phyloP scores from a whole-genome alignment of 2,888 invertebrate genomes.

The Flexamia atlantica region DNA sequence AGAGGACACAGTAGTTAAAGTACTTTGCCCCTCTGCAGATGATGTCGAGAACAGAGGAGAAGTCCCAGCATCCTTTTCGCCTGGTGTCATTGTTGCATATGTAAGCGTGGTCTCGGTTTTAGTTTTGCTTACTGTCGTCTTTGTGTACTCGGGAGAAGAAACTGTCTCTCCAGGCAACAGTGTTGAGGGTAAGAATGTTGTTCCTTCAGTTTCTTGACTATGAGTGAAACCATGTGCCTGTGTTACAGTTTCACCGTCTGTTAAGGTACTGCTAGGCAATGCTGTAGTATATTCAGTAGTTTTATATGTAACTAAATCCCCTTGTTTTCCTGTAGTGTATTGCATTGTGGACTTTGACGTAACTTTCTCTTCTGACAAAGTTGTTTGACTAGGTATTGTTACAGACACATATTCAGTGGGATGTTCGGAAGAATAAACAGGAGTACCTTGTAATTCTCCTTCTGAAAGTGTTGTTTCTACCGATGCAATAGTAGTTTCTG shows the following conservation, averaged over 20 bases:
- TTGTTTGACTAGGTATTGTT: neutral
- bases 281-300: too few relatives aligned
- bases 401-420: neutral
- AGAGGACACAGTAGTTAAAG: neutral
- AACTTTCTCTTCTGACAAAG: neutral
- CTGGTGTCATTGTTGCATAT: neutral
- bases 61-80: neutral
- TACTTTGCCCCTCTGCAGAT: neutral
- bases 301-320: too few relatives aligned
- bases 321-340: neutral
- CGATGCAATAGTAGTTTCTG: neutral
- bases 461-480: neutral
- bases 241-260: neutral
- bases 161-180: neutral
- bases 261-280: neutral
- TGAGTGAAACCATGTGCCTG: neutral
- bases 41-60: neutral
- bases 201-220: neutral
- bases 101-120: neutral
- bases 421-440: neutral
- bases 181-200: neutral
- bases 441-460: neutral
- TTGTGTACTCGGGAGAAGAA: neutral
- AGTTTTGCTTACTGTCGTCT: neutral
- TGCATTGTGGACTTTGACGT: neutral